Conservation (phyloP, 2,888 invertebrate genomes). For the Ichneumoninae sp. region DNA sequence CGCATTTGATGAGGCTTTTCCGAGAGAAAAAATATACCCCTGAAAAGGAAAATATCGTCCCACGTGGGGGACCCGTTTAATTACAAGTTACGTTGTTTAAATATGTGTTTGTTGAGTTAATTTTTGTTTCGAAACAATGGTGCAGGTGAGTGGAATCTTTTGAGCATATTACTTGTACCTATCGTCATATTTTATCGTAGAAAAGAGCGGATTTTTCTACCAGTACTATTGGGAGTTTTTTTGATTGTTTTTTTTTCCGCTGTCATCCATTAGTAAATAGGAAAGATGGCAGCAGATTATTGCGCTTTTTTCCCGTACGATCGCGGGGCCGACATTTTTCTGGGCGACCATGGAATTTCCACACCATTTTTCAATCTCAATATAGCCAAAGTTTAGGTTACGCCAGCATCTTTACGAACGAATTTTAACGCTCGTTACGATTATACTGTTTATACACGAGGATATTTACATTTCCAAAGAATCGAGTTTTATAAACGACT, state of each 20-base stretch:
- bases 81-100: slow-evolving; percentile 83
- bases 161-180: slow-evolving; percentile 68
- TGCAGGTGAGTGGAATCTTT: slow-evolving; percentile 81
- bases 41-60: slow-evolving; percentile 84
- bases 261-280: slow-evolving; percentile 84
- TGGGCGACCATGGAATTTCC: slow-evolving; percentile 60
- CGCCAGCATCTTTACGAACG: slow-evolving; percentile 71
- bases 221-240: slow-evolving; percentile 81
- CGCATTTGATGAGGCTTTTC: slow-evolving; percentile 82
- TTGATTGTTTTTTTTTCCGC: slow-evolving; percentile 81
- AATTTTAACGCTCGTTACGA: slow-evolving; percentile 70
- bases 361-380: slow-evolving; percentile 62
- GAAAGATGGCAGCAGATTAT: slow-evolving; percentile 84
- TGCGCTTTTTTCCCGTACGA: slow-evolving; percentile 82
- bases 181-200: slow-evolving; percentile 8
- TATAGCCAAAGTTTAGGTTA: slow-evolving; percentile 68
- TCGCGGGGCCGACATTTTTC: slow-evolving; percentile 81
- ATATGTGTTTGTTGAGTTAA: slow-evolving; percentile 83
- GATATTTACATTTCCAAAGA: slow-evolving; percentile 36
- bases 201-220: slow-evolving; percentile 75
- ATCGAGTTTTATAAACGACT: slow-evolving; percentile 41
- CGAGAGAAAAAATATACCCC: slow-evolving; percentile 82
- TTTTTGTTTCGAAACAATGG: slow-evolving; percentile 82
- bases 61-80: slow-evolving; percentile 83
- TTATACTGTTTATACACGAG: slow-evolving; percentile 42